These are phyloP conservation scores for Cheilosia variabilis DNA, from an alignment of 2,888 invertebrate species.

Conservation along the genomic window DNA sequence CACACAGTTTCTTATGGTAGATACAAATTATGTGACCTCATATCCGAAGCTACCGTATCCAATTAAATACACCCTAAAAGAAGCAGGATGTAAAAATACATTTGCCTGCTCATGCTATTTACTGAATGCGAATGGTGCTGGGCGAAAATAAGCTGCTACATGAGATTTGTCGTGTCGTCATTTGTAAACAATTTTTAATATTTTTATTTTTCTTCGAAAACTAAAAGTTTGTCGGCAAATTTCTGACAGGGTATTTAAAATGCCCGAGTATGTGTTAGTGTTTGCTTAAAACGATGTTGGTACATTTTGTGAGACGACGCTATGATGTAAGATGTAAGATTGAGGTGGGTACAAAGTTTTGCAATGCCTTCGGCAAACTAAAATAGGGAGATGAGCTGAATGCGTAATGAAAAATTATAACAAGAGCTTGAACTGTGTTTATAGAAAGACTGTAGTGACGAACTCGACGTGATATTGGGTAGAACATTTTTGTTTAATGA, in stretches of 20 bases:
- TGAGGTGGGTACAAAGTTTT: no score
- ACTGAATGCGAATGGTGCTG: constrained; percentile 1
- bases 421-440: no score
- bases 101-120: not conserved
- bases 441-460: no score
- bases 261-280: not conserved
- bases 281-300: not conserved
- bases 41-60: not conserved
- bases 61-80: not conserved
- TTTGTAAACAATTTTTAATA: not conserved
- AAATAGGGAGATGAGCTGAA: no score
- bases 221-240: constrained; percentile 20
- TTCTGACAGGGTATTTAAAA: constrained; percentile 24
- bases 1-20: not conserved
- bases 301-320: no score
- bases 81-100: not conserved
- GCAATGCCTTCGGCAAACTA: no score
- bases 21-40: not conserved
- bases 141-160: constrained; percentile 18
- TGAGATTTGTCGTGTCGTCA: not conserved
- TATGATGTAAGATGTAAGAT: no score
- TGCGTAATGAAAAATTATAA: no score
- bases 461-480: no score
- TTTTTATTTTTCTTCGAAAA: constrained; percentile 10
- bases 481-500: no score